Percentiles rank a stretch among this genome's conserved stretches.
phyloP scores from a whole-genome alignment of 2,113 vertebrate genomes.

The Serilophus lunatus region DNA sequence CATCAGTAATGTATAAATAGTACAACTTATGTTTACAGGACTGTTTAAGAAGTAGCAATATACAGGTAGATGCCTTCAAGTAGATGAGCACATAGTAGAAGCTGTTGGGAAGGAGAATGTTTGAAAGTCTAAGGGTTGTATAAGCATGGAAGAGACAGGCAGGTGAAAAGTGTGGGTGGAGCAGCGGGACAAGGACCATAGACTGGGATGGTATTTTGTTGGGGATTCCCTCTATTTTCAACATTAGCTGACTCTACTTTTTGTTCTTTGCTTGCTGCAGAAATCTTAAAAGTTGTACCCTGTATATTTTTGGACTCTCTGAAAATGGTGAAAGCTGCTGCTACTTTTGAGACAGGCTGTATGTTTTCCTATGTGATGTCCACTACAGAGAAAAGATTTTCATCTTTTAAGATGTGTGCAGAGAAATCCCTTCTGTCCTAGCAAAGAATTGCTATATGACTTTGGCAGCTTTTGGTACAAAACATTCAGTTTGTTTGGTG shows the following conservation, averaged over 20 bases:
- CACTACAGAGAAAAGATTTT: not conserved
- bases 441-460: not conserved
- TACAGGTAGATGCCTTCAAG: not conserved
- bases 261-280: not conserved
- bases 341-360: not conserved
- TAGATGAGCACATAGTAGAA: not conserved
- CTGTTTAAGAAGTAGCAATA: not conserved
- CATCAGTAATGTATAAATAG: not conserved
- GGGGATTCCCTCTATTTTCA: not conserved
- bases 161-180: not conserved
- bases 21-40: not conserved
- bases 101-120: not conserved
- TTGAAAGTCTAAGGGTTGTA: not conserved
- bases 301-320: not conserved
- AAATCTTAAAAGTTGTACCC: not conserved
- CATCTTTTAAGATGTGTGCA: not conserved
- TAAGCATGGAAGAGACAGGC: not conserved
- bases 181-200: not conserved
- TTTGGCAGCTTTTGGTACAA: not conserved
- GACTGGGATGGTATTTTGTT: not conserved
- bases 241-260: not conserved
- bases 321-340: not conserved
- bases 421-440: not conserved
- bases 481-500: not conserved
- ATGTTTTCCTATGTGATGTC: not conserved